These are phyloP conservation scores for Melopsittacus undulatus DNA, from an alignment of 2,797 vertebrate genomes.

Conservation along the genomic window DNA sequence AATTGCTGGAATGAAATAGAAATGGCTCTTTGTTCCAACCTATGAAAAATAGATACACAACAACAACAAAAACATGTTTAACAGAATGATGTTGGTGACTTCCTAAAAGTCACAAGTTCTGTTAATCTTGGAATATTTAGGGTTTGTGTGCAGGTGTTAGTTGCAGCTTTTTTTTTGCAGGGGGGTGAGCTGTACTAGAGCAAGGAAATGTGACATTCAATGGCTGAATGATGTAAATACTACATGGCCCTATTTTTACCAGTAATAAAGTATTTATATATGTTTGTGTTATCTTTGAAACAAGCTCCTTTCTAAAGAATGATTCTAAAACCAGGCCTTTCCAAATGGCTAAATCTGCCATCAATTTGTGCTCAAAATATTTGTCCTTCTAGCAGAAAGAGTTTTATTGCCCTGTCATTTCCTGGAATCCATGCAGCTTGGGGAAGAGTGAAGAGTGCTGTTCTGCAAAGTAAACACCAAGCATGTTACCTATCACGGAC, in stretches of 20 bases:
- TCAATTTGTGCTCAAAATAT: background rate
- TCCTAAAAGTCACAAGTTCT: background rate
- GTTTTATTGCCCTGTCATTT: background rate
- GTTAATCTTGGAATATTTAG: background rate
- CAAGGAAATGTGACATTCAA: background rate
- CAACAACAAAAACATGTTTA: background rate
- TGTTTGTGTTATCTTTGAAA: background rate
- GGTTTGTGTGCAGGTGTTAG: background rate
- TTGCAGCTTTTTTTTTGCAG: background rate
- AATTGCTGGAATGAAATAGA: background rate
- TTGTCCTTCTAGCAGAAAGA: background rate
- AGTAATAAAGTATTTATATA: background rate
- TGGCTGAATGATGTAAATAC: background rate
- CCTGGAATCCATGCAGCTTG: background rate
- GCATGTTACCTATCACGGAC: background rate
- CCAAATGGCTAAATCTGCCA: background rate
- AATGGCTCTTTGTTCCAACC: background rate
- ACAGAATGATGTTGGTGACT: background rate
- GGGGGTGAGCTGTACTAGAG: background rate
- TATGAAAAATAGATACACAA: background rate
- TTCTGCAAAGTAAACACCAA: background rate
- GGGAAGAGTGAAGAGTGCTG: background rate
- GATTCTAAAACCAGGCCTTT: background rate
- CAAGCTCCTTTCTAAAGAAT: background rate
- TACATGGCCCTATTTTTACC: background rate